Conservation (phyloP, 23 tunicate genomes). For the Halocynthia roretzi region DNA sequence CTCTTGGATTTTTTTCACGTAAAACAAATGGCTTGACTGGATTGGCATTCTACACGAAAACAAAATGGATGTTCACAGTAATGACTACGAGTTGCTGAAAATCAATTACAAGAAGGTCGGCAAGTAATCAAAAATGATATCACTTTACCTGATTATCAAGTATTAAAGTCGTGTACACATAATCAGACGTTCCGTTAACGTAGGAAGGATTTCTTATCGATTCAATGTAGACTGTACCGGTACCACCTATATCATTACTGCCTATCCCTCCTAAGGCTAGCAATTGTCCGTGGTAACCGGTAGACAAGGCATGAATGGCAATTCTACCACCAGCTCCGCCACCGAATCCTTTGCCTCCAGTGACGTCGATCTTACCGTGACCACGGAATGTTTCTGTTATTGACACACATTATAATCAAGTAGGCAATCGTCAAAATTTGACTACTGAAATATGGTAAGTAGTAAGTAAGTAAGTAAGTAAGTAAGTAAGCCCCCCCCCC, state of each 20-base stretch:
- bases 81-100: no score
- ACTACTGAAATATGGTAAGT: no score
- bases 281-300: slow-evolving; percentile 6
- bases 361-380: slow-evolving; percentile 30
- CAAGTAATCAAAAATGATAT: no score
- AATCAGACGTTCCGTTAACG: slow-evolving; percentile 9
- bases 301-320: slow-evolving; percentile 19
- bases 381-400: slow-evolving; percentile 11
- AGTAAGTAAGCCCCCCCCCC: no score
- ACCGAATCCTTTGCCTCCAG: slow-evolving; percentile 23
- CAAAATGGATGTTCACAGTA: neutral
- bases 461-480: no score
- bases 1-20: slow-evolving; percentile 17
- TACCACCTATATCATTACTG: slow-evolving; percentile 12
- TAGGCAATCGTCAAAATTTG: no score
- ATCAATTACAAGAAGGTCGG: no score
- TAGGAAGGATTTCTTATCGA: neutral
- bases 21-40: slow-evolving; percentile 24
- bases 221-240: slow-evolving; percentile 26
- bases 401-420: no score
- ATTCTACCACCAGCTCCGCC: slow-evolving; percentile 35
- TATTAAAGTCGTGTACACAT: slow-evolving; percentile 20
- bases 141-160: slow-evolving; percentile 17
- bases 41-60: slow-evolving; percentile 2
- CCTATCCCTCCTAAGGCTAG: slow-evolving; percentile 9